phyloP scores from a whole-genome alignment of 1,140 invertebrate genomes.

The Epicauta chinensis region DNA sequence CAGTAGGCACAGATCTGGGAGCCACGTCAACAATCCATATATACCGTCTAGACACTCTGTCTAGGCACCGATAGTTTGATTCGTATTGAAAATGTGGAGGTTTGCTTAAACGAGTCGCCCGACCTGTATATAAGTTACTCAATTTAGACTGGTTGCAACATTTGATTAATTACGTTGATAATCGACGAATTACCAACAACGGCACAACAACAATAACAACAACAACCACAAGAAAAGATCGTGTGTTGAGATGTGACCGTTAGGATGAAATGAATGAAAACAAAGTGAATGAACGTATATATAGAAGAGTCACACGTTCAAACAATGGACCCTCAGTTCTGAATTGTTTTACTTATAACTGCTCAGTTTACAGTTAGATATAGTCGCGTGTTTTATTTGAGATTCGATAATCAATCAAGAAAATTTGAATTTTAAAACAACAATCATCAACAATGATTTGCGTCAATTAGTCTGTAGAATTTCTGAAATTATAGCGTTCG shows the following conservation, averaged over 20 bases:
- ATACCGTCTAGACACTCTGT: too few species aligned
- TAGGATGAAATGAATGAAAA: slow-evolving; percentile 23
- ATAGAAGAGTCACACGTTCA: slow-evolving; percentile 19
- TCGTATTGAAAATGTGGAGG: too few species aligned
- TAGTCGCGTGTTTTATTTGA: slow-evolving; percentile 6
- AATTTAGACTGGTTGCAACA: too few species aligned
- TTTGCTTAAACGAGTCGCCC: too few species aligned
- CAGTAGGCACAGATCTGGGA: too few species aligned
- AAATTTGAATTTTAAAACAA: slow-evolving; percentile 12
- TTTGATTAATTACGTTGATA: too few species aligned
- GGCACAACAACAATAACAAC: too few species aligned
- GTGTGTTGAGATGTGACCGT: slow-evolving; percentile 3
- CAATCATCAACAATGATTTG: background rate
- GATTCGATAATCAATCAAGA: slow-evolving; percentile 3
- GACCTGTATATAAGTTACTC: too few species aligned
- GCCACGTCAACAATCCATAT: too few species aligned
- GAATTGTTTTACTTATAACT: slow-evolving; percentile 24
- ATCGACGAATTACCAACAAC: too few species aligned
- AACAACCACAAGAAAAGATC: too few species aligned
- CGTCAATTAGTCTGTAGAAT: slow-evolving; percentile 8
- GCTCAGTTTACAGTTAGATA: slow-evolving; percentile 15
- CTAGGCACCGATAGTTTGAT: too few species aligned
- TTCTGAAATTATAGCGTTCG: background rate
- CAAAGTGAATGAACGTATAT: slow-evolving; percentile 21
- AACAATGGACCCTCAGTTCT: slow-evolving; percentile 23